These are phyloP conservation scores for Fulica atra DNA, from an alignment of 2,113 vertebrate genomes.

Conservation along the genomic window DNA sequence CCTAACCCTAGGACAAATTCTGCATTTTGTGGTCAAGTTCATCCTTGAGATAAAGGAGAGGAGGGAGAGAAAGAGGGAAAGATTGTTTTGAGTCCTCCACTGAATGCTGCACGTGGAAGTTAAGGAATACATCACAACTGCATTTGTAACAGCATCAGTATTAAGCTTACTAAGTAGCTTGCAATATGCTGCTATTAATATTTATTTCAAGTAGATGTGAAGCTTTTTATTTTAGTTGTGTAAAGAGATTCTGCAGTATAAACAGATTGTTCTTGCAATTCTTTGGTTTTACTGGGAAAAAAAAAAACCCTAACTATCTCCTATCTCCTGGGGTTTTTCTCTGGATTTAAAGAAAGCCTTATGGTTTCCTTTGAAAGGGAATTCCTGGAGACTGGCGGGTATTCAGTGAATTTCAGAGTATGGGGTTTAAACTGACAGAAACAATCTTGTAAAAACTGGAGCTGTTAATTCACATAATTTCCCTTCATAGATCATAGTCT, in stretches of 20 bases:
- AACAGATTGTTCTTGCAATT: not conserved
- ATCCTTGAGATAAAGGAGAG: not conserved
- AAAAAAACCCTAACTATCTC: not conserved
- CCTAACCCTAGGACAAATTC: not conserved
- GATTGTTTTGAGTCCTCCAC: not conserved
- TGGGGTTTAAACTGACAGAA: not conserved
- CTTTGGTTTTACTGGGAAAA: not conserved
- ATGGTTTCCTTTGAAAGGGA: not conserved
- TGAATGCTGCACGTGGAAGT: not conserved
- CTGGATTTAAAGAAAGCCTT: not conserved
- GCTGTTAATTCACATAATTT: not conserved
- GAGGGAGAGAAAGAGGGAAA: not conserved
- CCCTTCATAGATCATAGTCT: not conserved
- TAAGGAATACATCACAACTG: not conserved
- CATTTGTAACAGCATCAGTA: not conserved
- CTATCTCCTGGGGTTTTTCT: not conserved
- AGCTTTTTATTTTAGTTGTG: not conserved
- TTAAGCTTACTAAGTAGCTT: not conserved
- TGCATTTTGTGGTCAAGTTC: not conserved
- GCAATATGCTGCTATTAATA: not conserved
- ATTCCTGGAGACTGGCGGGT: not conserved
- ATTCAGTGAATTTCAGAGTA: not conserved
- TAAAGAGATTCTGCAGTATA: not conserved
- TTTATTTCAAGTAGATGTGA: not conserved
- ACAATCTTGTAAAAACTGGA: not conserved